phyloP scores from a whole-genome alignment of 2,797 vertebrate species.

The Ammospiza maritima region DNA sequence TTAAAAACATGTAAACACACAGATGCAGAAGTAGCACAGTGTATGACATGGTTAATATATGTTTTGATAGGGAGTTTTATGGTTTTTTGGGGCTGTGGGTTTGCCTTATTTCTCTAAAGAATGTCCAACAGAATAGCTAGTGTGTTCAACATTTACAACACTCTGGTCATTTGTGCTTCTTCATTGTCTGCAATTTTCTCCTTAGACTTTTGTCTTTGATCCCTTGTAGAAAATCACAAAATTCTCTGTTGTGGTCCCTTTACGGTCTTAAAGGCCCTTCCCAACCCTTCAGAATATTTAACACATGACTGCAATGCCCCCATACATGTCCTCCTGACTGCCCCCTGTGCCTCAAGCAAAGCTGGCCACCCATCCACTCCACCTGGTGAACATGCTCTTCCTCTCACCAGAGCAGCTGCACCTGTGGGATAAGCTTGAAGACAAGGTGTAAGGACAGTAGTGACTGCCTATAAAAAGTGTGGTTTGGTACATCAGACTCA shows the following conservation, averaged over 20 bases:
- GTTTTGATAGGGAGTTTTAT: neutral
- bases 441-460: neutral
- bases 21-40: neutral
- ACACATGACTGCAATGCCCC: rapidly evolving
- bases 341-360: neutral
- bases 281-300: neutral
- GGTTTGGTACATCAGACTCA: neutral
- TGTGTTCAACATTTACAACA: neutral
- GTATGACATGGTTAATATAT: neutral
- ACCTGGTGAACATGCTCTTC: neutral
- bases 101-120: neutral
- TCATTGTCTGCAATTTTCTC: neutral
- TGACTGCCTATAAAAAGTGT: neutral
- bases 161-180: neutral
- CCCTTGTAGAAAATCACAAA: neutral
- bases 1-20: neutral
- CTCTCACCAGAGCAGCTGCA: neutral
- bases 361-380: neutral
- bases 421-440: neutral
- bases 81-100: rapidly evolving
- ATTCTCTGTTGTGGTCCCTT: neutral
- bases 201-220: neutral
- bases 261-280: neutral
- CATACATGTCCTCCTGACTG: neutral
- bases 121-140: neutral